Conservation (phyloP, 2,797 vertebrate genomes). For the Pachyuromys duprasi region DNA sequence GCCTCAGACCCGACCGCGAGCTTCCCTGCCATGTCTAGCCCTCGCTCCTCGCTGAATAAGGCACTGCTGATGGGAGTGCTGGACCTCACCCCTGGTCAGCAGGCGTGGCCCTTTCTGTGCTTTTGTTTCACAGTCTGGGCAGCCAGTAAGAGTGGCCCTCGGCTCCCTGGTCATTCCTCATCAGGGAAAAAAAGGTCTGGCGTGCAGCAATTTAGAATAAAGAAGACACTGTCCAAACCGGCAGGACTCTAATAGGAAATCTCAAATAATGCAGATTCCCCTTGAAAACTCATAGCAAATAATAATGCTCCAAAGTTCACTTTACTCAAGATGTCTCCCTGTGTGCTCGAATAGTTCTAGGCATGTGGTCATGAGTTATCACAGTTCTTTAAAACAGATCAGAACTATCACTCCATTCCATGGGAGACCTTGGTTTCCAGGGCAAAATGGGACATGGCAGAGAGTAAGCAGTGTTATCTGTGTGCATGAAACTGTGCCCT, state of each 20-base stretch:
- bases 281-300: background rate
- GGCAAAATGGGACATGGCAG: background rate
- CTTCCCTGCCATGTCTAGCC: slow-evolving; percentile 63
- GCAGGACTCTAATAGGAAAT: background rate
- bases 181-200: background rate
- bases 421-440: background rate
- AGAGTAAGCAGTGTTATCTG: background rate
- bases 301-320: background rate
- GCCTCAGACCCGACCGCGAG: slow-evolving; percentile 4
- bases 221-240: background rate
- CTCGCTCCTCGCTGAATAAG: background rate
- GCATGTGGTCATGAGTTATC: background rate
- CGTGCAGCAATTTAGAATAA: background rate
- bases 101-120: background rate
- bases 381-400: background rate
- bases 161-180: background rate
- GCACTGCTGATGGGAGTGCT: background rate
- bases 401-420: background rate
- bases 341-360: background rate
- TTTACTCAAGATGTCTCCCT: background rate
- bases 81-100: background rate
- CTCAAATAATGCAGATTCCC: background rate
- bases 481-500: background rate
- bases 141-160: background rate
- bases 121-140: background rate